Conservation (phyloP, 2,113 vertebrate species). For the Eretmochelys imbricata region DNA sequence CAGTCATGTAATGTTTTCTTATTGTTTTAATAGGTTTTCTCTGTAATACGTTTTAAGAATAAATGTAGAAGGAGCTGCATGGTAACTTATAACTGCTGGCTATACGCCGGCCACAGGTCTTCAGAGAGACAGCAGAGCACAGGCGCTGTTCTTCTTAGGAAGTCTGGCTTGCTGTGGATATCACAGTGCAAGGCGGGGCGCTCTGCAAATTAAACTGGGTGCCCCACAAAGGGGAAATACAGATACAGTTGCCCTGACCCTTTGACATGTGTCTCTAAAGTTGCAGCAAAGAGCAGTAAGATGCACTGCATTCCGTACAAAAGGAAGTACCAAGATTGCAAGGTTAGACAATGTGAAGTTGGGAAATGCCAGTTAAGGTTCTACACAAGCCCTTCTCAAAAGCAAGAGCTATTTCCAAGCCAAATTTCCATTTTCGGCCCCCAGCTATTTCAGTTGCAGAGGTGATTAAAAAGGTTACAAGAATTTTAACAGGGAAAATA, state of each 20-base stretch:
- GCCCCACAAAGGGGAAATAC: neutral
- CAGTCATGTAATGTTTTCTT: neutral
- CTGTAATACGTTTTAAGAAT: neutral
- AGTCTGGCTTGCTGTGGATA: neutral
- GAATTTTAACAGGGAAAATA: neutral
- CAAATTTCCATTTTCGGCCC: rapidly evolving
- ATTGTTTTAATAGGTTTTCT: neutral
- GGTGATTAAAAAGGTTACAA: neutral
- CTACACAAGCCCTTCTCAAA: neutral
- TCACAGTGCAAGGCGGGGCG: neutral
- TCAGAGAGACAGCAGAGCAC: neutral
- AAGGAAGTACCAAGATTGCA: neutral
- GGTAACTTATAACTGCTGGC: neutral
- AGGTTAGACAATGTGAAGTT: too few relatives aligned
- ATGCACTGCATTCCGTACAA: neutral
- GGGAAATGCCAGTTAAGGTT: neutral
- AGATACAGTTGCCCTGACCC: neutral
- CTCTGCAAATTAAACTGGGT: neutral
- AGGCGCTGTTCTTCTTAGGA: neutral
- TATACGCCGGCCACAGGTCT: neutral
- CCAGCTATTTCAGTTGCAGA: neutral
- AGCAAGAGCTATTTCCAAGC: rapidly evolving
- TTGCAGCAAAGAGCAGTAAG: neutral
- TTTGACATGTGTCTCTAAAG: neutral
- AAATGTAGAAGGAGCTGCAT: neutral